Conservation (phyloP, 2,797 vertebrate genomes). For the Dipus sagitta region DNA sequence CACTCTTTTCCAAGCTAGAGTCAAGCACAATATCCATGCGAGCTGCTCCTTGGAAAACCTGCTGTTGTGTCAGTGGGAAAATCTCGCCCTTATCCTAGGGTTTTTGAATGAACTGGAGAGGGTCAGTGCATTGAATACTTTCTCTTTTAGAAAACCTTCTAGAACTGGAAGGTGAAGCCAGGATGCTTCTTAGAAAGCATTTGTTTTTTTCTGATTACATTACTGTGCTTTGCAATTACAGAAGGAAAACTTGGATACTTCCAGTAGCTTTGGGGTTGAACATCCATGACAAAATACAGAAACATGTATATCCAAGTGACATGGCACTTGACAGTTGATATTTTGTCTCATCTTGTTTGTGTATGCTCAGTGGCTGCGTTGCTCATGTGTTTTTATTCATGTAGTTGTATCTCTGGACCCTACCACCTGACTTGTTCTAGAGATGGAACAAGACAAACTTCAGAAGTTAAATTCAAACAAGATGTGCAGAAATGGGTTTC, state of each 20-base stretch:
- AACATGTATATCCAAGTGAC: slow-evolving; percentile 86
- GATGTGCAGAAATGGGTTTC: slow-evolving; percentile 86
- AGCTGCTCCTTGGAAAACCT: not conserved
- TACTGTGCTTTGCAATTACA: slow-evolving; percentile 13
- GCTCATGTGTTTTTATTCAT: slow-evolving; percentile 89
- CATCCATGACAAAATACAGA: slow-evolving; percentile 84
- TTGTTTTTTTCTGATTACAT: slow-evolving; percentile 34
- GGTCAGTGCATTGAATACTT: not conserved
- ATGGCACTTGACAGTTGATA: slow-evolving; percentile 84
- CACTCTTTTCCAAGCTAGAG: slow-evolving; percentile 30
- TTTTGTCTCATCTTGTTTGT: slow-evolving; percentile 85
- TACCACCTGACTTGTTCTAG: slow-evolving; percentile 85
- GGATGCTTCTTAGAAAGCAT: not conserved
- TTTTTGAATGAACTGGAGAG: not conserved
- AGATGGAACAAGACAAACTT: slow-evolving; percentile 87
- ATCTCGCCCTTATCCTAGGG: not conserved
- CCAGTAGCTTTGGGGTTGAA: slow-evolving; percentile 83
- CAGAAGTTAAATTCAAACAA: slow-evolving; percentile 89
- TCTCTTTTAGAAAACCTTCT: slow-evolving; percentile 17
- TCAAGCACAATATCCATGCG: slow-evolving; percentile 13
- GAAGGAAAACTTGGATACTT: slow-evolving; percentile 53
- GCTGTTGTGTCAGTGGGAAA: not conserved
- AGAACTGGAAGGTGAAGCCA: not conserved
- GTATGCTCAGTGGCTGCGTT: slow-evolving; percentile 75
- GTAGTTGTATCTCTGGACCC: slow-evolving; percentile 82